Conservation (phyloP, 2,888 invertebrate genomes). For the Himalopsyche kuldschensis region DNA sequence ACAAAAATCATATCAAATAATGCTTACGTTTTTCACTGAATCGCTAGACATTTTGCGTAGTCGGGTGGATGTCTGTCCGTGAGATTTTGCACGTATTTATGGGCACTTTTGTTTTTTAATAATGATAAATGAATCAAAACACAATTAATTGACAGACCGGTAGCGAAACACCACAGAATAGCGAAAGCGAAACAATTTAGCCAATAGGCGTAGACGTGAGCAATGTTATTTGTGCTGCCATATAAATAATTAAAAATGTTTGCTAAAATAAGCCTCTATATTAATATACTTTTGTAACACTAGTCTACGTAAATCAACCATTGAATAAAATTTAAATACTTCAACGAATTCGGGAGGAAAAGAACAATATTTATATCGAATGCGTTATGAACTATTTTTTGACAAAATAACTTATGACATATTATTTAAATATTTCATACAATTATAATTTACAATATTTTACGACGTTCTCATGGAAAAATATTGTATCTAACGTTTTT, state of each 20-base stretch:
- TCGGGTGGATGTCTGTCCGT: not conserved
- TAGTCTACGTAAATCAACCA: too few species aligned
- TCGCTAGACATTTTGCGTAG: slow-evolving; percentile 59
- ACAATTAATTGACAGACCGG: slow-evolving; percentile 4
- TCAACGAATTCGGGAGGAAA: too few species aligned
- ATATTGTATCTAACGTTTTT: too few species aligned
- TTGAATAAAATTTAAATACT: too few species aligned
- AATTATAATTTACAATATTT: too few species aligned
- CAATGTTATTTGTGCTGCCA: not conserved
- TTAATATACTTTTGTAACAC: too few species aligned
- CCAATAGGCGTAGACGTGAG: slow-evolving; percentile 2
- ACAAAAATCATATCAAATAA: slow-evolving; percentile 14
- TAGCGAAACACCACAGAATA: not conserved
- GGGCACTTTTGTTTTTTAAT: not conserved
- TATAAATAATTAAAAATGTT: not conserved
- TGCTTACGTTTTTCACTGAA: slow-evolving; percentile 63
- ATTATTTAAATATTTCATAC: too few species aligned
- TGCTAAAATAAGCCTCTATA: not conserved
- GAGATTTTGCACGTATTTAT: not conserved
- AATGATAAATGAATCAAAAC: not conserved
- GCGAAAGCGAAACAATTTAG: not conserved
- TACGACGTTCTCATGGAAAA: too few species aligned
- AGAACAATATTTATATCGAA: too few species aligned
- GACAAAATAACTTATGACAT: too few species aligned
- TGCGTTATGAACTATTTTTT: too few species aligned